Base-by-base conservation (phyloP, 2,888 invertebrate species). In the Drosophila birchii region DNA sequence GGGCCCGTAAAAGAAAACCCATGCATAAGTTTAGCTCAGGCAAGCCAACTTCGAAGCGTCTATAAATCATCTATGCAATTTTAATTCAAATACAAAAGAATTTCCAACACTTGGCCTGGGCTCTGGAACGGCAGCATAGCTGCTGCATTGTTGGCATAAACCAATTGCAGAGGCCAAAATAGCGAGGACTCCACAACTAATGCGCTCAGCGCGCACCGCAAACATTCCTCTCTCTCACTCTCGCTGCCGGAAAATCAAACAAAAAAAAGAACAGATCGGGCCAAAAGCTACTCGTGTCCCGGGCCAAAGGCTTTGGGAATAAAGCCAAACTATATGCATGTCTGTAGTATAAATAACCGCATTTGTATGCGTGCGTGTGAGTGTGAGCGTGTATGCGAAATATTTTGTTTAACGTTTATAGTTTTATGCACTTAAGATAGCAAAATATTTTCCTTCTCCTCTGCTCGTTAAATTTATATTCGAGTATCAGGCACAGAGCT, bases 401-500 rank as follows among this genome's bases (percentile, higher is more conserved):
- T 89, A 86, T 86, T 86, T 86, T 86, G 86, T 87, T 86, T 86
- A 86, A 86, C 86, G 86, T 87, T 87, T 86, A 86, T 86, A 86
- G 89, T 86, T 89, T 86, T 86, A 86, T 86, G 82, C 86, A 86
- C 86, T 86, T 86, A 86, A 87, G 86, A 87, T 85, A 76, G 77
- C 59, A 81, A 86, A 87, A 86, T 89, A 86, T 81, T 84, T 56
- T 73, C 73, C 39, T 72, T 55, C 51, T 55, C 66, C 43, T 49
- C 66, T 58, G 53, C 51, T 51, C 34, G 58, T 59, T 59, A 80
- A 89, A 87, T 89, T 89, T 89, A 81, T 87, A 87, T 81, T 80
- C 70, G 54, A 79, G 70, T 78, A 63, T 72, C 78, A 75, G 79
- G 73, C 80, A 56, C 69, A 58, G 69, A 62, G 70, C 77, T 44